These are phyloP conservation scores for Meda fulgida DNA, from an alignment of 2,797 vertebrate species.

Conservation along the genomic window DNA sequence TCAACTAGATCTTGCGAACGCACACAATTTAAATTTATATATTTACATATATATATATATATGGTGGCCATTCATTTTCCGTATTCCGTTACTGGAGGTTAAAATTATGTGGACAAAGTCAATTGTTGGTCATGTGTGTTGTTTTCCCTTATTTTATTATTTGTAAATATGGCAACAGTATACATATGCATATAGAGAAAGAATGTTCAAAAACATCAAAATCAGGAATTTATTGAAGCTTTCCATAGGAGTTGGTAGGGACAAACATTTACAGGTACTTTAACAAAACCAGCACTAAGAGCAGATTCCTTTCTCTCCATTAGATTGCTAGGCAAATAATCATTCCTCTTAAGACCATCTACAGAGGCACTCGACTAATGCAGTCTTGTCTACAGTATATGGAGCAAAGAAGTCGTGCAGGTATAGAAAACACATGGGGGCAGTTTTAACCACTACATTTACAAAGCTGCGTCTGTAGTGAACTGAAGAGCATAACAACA, in stretches of 20 bases:
- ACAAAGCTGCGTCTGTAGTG: slow-evolving; percentile 51
- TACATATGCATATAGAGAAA: neutral
- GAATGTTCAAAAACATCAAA: slow-evolving; percentile 63
- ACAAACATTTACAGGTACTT: slow-evolving; percentile 75
- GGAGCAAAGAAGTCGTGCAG: slow-evolving; percentile 63
- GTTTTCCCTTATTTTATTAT: neutral
- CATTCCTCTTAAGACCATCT: slow-evolving; percentile 55
- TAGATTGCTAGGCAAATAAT: slow-evolving; percentile 65
- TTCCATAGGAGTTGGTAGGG: slow-evolving; percentile 68
- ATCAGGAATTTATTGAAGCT: slow-evolving; percentile 77
- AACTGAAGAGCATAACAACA: neutral
- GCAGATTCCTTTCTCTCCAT: slow-evolving; percentile 66
- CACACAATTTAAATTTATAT: no score
- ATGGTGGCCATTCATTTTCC: no score
- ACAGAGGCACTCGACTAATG: slow-evolving; percentile 77
- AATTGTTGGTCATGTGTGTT: neutral
- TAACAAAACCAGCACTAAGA: slow-evolving; percentile 69
- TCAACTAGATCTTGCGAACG: no score
- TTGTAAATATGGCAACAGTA: neutral
- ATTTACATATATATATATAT: no score
- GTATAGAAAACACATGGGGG: slow-evolving; percentile 52
- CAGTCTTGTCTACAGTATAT: slow-evolving; percentile 59
- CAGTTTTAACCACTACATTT: slow-evolving; percentile 50
- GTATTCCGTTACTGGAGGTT: no score
- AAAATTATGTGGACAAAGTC: no score